Base-by-base conservation (phyloP, 64 coral and sea anemone genomes). In the Orbicella faveolata region DNA sequence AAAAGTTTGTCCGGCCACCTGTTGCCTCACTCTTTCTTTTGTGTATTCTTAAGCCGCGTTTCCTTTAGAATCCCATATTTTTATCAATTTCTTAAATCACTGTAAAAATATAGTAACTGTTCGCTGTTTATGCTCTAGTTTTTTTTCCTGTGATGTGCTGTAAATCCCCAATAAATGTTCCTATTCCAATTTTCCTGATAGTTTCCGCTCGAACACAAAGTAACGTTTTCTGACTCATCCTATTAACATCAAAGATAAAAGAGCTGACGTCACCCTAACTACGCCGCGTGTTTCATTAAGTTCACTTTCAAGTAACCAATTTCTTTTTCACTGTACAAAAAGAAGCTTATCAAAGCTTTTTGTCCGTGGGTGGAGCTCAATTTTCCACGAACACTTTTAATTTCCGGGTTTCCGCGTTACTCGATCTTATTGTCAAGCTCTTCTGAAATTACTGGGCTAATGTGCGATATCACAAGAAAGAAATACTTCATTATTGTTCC, bases 311-410 rank as follows among this genome's bases (percentile, higher is more conserved):
- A 78, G 41, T 39, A 23, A 78, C 19, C 18, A n/a, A 52, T 16
- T n/a, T 2, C 20, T 67, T 67, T 21, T 83, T 41, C 35, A 4
- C 35, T n/a, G 41, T 67, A 48, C 9, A 59, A 2, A 30, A 59
- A 70, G 23, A 36, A 39, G 10, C 16, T 68, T 16, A 67, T 9
- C 33, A n/a, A 83, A 41, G 9, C 77, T 36, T 17, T 5, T 20
- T 21, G 61, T 81, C 59, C 13, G 12, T 53, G 34, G 54, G 30
- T 36, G 79, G 57, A 15, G 79, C 26, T 19, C 23, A n/a, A 36
- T 63, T 25, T 81, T 81, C 53, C 7, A 81, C 26, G 59, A 63
- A 44, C n/a, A 19, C 63, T 67, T 80, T 61, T 63, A 83, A 83
- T 64, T 36, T 83, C 80, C 35, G 61, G 34, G 80, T 67, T 39